These are phyloP conservation scores for Chauna torquata DNA, from an alignment of 2,113 vertebrate genomes.

Conservation along the genomic window DNA sequence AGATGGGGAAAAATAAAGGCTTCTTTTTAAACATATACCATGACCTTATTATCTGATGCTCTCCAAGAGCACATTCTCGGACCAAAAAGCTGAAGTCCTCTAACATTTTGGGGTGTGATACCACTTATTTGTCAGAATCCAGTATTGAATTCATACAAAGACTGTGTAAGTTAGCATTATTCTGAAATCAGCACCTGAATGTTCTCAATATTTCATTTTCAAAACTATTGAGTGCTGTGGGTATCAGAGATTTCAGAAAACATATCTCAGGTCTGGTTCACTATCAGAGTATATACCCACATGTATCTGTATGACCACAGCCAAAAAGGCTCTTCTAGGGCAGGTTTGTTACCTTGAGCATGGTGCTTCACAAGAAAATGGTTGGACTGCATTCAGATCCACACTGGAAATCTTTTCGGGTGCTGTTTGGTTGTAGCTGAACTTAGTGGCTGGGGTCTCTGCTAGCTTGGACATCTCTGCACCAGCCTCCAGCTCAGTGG, in stretches of 20 bases:
- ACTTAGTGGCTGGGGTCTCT: background rate
- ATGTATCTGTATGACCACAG: background rate
- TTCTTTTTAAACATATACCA: background rate
- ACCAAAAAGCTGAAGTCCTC: background rate
- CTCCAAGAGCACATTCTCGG: background rate
- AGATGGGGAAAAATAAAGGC: background rate
- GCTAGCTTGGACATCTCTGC: background rate
- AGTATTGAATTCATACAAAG: background rate
- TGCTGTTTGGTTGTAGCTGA: background rate
- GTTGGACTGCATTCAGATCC: background rate
- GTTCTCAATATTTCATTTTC: background rate
- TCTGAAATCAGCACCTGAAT: background rate
- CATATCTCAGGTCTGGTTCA: background rate
- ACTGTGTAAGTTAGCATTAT: background rate
- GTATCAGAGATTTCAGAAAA: background rate
- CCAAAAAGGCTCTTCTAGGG: background rate
- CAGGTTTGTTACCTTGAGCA: background rate
- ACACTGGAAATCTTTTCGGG: accelerated
- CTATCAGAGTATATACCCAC: background rate
- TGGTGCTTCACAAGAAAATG: background rate
- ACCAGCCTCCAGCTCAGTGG: background rate
- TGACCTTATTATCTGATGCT: background rate
- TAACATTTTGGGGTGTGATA: background rate
- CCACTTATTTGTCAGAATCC: background rate
- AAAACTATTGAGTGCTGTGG: accelerated